Evolutionary conservation across 2,888 invertebrate genomes (phyloP).

Genomic region (Camptogramma bilineatum): DNA sequence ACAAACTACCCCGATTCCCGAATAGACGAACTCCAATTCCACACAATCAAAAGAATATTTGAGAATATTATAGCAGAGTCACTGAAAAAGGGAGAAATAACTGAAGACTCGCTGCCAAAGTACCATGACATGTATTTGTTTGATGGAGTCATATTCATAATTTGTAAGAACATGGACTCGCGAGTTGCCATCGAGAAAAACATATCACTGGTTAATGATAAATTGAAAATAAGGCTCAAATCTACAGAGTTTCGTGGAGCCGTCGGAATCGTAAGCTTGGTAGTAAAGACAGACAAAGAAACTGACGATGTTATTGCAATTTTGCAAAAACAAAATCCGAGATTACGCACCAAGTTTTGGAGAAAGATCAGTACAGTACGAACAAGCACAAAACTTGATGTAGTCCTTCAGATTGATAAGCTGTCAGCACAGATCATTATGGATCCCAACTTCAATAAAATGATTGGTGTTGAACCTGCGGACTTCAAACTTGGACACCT

Average conservation of each 20-base stretch:
- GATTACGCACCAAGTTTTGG: conserved; percentile 76
- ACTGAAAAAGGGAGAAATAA: conserved; percentile 48
- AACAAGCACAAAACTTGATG: conserved; percentile 63
- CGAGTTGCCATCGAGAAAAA: conserved; percentile 65
- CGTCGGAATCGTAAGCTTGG: conserved; percentile 75
- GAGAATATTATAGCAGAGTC: conserved; percentile 62
- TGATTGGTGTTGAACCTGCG: conserved; percentile 55
- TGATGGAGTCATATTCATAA: conserved; percentile 77
- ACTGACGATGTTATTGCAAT: conserved; percentile 64
- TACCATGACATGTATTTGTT: conserved; percentile 76
- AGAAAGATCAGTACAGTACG: conserved; percentile 68
- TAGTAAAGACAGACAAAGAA: conserved; percentile 60
- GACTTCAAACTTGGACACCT: conserved; percentile 74
- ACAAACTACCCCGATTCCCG: conserved; percentile 71
- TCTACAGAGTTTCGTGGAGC: conserved; percentile 77
- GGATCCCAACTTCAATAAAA: conserved; percentile 61
- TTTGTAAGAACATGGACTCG: conserved; percentile 64
- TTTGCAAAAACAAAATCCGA: conserved; percentile 69
- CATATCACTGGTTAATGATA: conserved; percentile 55
- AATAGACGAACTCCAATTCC: conserved; percentile 68
- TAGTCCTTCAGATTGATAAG: conserved; percentile 74
- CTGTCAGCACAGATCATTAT: conserved; percentile 74
- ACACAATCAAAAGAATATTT: conserved; percentile 63
- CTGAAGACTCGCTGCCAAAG: conserved; percentile 58
- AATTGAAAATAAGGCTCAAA: conserved; percentile 60